Base-by-base conservation (phyloP, 2,797 vertebrate species). In the Lutjanus argentimaculatus region DNA sequence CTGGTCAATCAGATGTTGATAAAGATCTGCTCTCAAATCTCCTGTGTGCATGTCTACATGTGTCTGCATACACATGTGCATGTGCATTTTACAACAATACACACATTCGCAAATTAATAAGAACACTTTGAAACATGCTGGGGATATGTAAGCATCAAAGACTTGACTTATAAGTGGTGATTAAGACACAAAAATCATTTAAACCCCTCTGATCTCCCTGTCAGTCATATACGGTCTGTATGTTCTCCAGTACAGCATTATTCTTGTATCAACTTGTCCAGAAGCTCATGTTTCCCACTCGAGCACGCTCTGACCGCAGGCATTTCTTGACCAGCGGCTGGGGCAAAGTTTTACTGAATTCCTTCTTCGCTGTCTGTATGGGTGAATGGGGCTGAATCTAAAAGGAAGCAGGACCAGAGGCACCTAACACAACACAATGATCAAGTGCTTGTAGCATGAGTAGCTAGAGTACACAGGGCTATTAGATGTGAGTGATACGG, bases 401-500 rank as follows among this genome's bases (percentile, higher is more conserved):
- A 83, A 36, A 85, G 84, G 74, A 80, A 87, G 86, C 87, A 85
- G 74, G 82, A 87, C 89, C 85, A 84, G 83, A 92, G 90, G 89
- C 88, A 93, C 83, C 86, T 75, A 86, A 86, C 80, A 82, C 90
- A 89, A 83, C 87, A 89, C 83, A 78, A 82, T 87, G 89, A 92
- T 92, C 88, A 88, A 93, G 91, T 90, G 85, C 84, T 80, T 82
- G 88, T 79, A 89, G 90, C 88, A 88, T 83, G 85, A 93, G 85
- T 51, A 89, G 89, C 84, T 76, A 59, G 75, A 89, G 89, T 70
- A 92, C 87, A 87, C 89, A 86, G 85, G 77, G 89, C 92, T 94
- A 93, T 96, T 94, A 95, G 91, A 87, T 91, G 92, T 83, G 88
- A 93, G 86, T 79, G 92, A 95, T 95, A 95, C n/a, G 88, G 92